phyloP scores from a whole-genome alignment of 2,113 vertebrate genomes.

The Misgurnus mizolepis region DNA sequence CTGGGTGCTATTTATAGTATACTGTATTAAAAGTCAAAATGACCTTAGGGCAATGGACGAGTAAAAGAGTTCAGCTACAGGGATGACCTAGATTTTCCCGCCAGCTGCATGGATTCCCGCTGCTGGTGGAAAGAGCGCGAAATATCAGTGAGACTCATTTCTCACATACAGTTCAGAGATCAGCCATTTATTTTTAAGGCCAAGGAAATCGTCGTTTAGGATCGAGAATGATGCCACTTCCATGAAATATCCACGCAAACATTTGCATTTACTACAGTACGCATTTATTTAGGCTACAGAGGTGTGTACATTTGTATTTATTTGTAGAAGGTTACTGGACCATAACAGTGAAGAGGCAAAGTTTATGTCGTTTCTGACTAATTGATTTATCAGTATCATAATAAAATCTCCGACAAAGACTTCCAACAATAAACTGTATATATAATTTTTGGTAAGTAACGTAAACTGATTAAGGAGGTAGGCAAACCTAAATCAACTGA shows the following conservation, averaged over 20 bases:
- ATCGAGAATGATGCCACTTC: neutral
- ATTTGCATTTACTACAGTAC: neutral
- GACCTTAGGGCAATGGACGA: too few species aligned
- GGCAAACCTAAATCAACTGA: too few species aligned
- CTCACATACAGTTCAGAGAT: neutral
- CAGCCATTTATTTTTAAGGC: too few species aligned
- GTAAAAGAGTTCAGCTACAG: neutral
- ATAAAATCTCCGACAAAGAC: too few species aligned
- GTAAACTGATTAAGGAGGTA: too few species aligned
- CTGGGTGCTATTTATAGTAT: too few species aligned
- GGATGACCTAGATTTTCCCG: neutral
- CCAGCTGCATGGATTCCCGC: conserved; percentile 4
- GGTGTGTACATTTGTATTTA: neutral
- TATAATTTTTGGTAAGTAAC: too few species aligned
- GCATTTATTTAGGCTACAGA: neutral
- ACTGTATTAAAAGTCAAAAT: too few species aligned
- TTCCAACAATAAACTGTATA: too few species aligned
- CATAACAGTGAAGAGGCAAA: neutral
- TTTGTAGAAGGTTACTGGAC: neutral
- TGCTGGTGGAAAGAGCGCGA: conserved; percentile 5
- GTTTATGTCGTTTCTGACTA: neutral
- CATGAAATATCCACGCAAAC: neutral
- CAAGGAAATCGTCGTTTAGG: neutral
- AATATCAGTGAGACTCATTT: neutral
- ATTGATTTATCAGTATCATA: too few species aligned